Base-by-base conservation (phyloP, 2,113 vertebrate species). In the Mionectes macconnelli region DNA sequence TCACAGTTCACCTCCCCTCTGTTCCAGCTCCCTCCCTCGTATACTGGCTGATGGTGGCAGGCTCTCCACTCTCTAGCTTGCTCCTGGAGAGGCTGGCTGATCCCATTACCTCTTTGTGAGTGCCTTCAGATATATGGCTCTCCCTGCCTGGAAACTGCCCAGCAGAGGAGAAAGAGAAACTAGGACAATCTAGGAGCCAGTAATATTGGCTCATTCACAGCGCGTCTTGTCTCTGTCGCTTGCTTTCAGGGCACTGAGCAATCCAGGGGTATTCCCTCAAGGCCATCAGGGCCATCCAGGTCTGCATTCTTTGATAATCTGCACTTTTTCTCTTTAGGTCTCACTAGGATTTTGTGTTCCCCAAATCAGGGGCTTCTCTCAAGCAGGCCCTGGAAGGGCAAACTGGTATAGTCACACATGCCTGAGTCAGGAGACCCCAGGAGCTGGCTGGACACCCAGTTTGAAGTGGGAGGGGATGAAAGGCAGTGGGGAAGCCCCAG, bases 361-460 rank as follows among this genome's bases (percentile, higher is more conserved):
- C 37, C 27, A 20, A 27, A 9, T 47, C 18, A 64, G 44, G 39
- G 30, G 16, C 28, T 76, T 64, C 28, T 55, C 10, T 73, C n/a
- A 31, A 28, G 14, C 24, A 82, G 44, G 14, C 4, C 21, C 24
- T 4, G 1, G 35, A 90, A 37, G 10, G 27, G 5, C 12, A 45
- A 67, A 66, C 13, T 40, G 49, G 8, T 57, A 0, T 1, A 70
- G n/a, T 25, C 14, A 50, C 18, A 30, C 0, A 0, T 4, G 24
- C 0, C 0, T 40, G 19, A 42, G 37, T 20, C 45, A 80, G 67
- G 45, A 62, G 30, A 3, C 14, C 23, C 14, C 21, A 9, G 53
- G 53, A 55, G 14, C 42, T 19, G 45, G 28, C n/a, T 87, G n/a
- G 25, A 12, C 3, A 6, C n/a, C 28, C 23, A 9, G 6, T 19